These are phyloP conservation scores for Endotricha flammealis DNA, from an alignment of 2,888 invertebrate species.

Conservation along the genomic window DNA sequence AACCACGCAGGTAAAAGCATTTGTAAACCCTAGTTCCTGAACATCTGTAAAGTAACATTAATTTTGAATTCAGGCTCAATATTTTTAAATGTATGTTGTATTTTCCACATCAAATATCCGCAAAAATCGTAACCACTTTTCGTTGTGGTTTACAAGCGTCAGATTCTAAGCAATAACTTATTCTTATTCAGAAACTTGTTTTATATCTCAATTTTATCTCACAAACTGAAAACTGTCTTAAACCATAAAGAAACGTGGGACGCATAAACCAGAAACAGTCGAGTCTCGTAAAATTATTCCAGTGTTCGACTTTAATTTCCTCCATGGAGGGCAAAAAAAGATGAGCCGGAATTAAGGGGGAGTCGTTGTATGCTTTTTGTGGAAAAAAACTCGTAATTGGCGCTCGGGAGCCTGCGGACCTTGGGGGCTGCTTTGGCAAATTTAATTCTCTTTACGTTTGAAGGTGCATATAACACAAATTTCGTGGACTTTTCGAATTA, in stretches of 20 bases:
- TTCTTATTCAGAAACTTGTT: slow-evolving; percentile 1
- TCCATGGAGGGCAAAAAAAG: slow-evolving; percentile 32
- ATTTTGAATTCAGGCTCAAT: too few species aligned
- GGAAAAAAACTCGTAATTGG: slow-evolving; percentile 46
- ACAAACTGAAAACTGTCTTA: slow-evolving; percentile 13
- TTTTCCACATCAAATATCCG: too few species aligned
- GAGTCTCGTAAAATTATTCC: slow-evolving; percentile 35
- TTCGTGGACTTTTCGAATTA: too few species aligned
- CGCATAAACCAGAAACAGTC: slow-evolving; percentile 29
- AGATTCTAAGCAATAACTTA: not conserved
- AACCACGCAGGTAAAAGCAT: too few species aligned
- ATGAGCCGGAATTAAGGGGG: slow-evolving; percentile 37
- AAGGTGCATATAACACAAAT: too few species aligned
- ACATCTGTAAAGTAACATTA: too few species aligned
- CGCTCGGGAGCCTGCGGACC: slow-evolving; percentile 25
- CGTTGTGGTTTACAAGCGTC: too few species aligned
- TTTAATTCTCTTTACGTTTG: too few species aligned
- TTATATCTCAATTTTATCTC: slow-evolving; percentile 3
- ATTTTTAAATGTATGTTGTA: too few species aligned
- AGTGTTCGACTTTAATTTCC: slow-evolving; percentile 34
- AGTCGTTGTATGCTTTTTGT: slow-evolving; percentile 27
- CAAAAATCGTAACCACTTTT: too few species aligned
- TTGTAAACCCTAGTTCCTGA: too few species aligned
- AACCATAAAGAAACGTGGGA: not conserved
- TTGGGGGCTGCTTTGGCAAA: slow-evolving; percentile 19